These are phyloP conservation scores for Dicycla oo DNA, from an alignment of 2,888 invertebrate genomes.

Conservation along the genomic window DNA sequence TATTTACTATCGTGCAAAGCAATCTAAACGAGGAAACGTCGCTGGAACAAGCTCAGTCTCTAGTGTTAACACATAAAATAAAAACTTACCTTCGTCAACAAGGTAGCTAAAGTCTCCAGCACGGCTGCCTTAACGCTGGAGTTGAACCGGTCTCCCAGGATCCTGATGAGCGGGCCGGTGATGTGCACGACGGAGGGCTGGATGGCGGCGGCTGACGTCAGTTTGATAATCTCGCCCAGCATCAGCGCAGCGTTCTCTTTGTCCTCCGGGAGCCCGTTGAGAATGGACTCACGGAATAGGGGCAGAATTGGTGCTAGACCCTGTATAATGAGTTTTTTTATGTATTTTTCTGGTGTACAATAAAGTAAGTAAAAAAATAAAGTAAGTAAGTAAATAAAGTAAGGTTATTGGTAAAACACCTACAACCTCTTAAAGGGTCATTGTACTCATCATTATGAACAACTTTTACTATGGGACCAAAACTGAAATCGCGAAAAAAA, in stretches of 20 bases:
- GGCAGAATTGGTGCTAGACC: slow-evolving; percentile 98
- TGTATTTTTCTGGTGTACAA: too few relatives aligned
- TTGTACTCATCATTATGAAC: too few relatives aligned
- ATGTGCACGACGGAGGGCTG: slow-evolving; percentile 99
- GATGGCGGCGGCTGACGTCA: slow-evolving; percentile 96
- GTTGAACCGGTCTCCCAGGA: slow-evolving; percentile 98
- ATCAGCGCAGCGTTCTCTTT: slow-evolving; percentile 99
- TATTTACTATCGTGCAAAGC: too few relatives aligned
- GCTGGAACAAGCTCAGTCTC: too few relatives aligned
- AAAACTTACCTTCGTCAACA: slow-evolving; percentile 95
- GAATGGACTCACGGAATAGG: slow-evolving; percentile 98
- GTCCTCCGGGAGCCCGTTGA: slow-evolving; percentile 98
- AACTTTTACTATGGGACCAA: too few relatives aligned
- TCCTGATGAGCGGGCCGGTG: slow-evolving; percentile 99
- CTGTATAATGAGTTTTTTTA: slow-evolving; percentile 80
- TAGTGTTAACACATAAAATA: too few relatives aligned
- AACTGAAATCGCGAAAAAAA: too few relatives aligned
- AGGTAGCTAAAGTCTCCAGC: slow-evolving; percentile 96
- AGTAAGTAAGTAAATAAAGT: too few relatives aligned
- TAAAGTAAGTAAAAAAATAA: too few relatives aligned
- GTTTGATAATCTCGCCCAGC: slow-evolving; percentile 94
- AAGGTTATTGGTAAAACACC: too few relatives aligned
- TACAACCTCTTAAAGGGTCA: too few relatives aligned
- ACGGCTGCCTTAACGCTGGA: slow-evolving; percentile 99
- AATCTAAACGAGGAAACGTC: too few relatives aligned